phyloP scores from a whole-genome alignment of 1,140 invertebrate species.

The Pseudomyrmex flavicornis region DNA sequence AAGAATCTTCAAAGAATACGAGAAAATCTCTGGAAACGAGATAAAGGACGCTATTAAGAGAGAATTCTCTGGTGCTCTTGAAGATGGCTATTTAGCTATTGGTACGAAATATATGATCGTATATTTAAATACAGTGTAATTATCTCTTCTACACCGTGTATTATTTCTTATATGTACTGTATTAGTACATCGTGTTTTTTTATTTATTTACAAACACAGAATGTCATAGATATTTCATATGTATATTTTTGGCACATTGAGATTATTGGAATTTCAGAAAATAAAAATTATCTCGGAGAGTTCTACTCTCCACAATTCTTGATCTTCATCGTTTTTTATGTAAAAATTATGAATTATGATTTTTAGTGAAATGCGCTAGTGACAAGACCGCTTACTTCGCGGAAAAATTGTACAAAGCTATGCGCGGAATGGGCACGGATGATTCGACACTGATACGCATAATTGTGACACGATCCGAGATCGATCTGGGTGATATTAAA shows the following conservation, averaged over 20 bases:
- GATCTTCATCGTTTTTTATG: not conserved
- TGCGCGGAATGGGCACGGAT: conserved; percentile 94
- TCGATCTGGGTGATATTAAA: conserved; percentile 95
- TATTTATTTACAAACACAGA: not conserved
- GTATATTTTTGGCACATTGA: no score
- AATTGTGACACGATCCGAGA: conserved; percentile 94
- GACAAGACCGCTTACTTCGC: conserved; percentile 96
- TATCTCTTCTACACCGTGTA: not conserved
- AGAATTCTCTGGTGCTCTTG: conserved; percentile 94
- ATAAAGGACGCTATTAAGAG: conserved; percentile 95
- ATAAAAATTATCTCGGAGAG: no score
- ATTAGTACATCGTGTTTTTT: not conserved
- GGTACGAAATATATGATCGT: conserved; percentile 86
- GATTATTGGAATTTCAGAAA: no score
- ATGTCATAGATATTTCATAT: no score
- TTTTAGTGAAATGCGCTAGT: conserved; percentile 91
- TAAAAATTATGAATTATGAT: conserved; percentile 49
- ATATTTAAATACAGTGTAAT: not conserved
- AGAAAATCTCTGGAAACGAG: conserved; percentile 90
- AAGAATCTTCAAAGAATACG: conserved; percentile 92
- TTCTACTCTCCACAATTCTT: not conserved
- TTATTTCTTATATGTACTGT: not conserved
- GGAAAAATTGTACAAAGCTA: conserved; percentile 93
- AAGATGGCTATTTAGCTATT: conserved; percentile 94
- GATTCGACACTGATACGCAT: conserved; percentile 95